phyloP scores from a whole-genome alignment of 2,888 invertebrate genomes.

The Stenichneumon culpator region DNA sequence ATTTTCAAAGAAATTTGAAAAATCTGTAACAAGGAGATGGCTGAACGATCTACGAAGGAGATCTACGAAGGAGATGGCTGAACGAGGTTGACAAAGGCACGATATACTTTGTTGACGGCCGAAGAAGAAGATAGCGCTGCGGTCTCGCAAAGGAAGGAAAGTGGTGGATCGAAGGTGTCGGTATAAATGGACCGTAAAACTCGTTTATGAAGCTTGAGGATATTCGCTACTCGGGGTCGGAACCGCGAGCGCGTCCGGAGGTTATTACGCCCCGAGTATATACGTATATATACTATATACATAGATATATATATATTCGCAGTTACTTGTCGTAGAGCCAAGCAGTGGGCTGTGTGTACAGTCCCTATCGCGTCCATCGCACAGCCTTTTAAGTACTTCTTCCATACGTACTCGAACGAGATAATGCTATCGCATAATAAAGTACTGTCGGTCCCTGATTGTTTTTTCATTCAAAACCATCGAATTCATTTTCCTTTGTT shows the following conservation, averaged over 20 bases:
- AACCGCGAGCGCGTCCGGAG: conserved; percentile 52
- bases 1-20: not conserved
- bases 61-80: not conserved
- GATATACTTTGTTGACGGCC: conserved; percentile 30
- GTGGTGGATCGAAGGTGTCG: conserved; percentile 76
- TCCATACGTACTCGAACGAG: not conserved
- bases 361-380: conserved; percentile 10
- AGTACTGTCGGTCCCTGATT: not conserved
- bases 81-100: not conserved
- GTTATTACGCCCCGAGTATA: conserved; percentile 47
- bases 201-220: conserved; percentile 76
- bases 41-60: not conserved
- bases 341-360: conserved; percentile 7
- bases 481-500: not conserved
- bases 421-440: conserved; percentile 10
- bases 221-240: conserved; percentile 60
- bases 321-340: not conserved
- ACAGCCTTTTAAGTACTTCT: conserved; percentile 40
- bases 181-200: conserved; percentile 78
- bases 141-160: conserved; percentile 68
- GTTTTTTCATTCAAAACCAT: not conserved
- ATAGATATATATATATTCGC: too few relatives aligned
- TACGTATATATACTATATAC: conserved; percentile 9
- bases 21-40: conserved; percentile 46
- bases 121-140: conserved; percentile 4